phyloP scores from a whole-genome alignment of 64 coral and sea anemone genomes.

The Cladopsammia gracilis region DNA sequence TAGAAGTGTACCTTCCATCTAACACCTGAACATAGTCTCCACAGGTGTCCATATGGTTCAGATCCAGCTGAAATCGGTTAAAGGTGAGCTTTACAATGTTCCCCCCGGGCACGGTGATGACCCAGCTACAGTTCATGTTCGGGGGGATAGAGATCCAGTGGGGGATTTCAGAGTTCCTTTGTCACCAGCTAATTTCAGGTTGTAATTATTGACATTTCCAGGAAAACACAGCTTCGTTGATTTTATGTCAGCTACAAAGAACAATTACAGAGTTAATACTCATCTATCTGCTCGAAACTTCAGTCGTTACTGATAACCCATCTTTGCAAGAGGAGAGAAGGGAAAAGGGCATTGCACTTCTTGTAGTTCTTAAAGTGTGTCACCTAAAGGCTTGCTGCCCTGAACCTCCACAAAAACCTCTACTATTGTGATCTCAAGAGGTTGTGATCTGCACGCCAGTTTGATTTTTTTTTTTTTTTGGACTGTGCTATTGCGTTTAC shows the following conservation, averaged over 20 bases:
- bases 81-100: conserved; percentile 56
- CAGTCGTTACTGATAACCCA: no score
- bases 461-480: no score
- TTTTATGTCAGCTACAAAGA: background rate
- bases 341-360: no score
- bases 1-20: background rate
- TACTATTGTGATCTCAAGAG: no score
- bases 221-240: background rate
- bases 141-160: conserved; percentile 41
- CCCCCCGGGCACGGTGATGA: conserved; percentile 18
- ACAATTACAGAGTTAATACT: background rate
- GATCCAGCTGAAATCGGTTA: background rate
- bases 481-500: no score
- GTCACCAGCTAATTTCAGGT: background rate
- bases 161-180: conserved; percentile 49
- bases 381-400: no score
- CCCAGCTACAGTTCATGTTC: conserved; percentile 68
- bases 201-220: conserved; percentile 29
- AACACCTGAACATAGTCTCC: conserved; percentile 5
- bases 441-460: no score
- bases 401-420: no score
- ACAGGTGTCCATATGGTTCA: background rate
- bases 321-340: no score
- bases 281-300: background rate
- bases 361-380: no score